Evolutionary conservation across 2,888 invertebrate genomes (phyloP), one percentile per base, ranked within the genome.

Genomic region (Escarpia spicata): DNA sequence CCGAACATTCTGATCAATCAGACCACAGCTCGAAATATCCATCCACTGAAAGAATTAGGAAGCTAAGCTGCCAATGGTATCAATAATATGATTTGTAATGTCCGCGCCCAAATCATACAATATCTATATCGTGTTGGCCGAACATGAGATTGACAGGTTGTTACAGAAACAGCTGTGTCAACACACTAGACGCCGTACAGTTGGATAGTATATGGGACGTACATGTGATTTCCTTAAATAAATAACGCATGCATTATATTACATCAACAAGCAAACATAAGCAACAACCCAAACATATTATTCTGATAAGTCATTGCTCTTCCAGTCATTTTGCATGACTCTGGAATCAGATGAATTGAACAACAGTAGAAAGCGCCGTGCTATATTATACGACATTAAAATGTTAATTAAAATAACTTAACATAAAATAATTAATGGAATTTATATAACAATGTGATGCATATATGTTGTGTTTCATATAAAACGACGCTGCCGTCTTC

Each of bases 11-110:
- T 15, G 93, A 91, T 94, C 94, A 94, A 8, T 89, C 52, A 26
- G 75, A 31, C 94, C 94, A 94, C 89, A n/a, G 92, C 15, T 92
- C 92, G 94, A 94, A 94, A 37, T 91, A 92, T 37, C 94, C 94
- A 58, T 94, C 94, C 19, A 93, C 93, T n/a, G 93, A 93, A 93
- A 44, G 52, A 43, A 26, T 91, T 91, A 91, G 44, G 43, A 44
- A 75, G 26, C 75, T 75, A 75, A 19, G 75, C 75, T 75, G 26
- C 75, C 75, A 26, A 75, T n/a, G 75, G 3, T 75, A 75, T 75
- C 75, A 26, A 75, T n/a, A 26, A 75, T 6, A 75, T 26, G 26
- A 75, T 26, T 75, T 75, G 26, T 19, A 75, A 75, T 75, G 26
- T 26, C 6, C 26, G 75, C 4, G 19, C 0, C 75, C 6, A 75